A percentile compares a stretch with the other conserved stretches of the same genome.
phyloP scores from a whole-genome alignment of 1,140 invertebrate genomes.

The Paramacrobiotus metropolitanus region DNA sequence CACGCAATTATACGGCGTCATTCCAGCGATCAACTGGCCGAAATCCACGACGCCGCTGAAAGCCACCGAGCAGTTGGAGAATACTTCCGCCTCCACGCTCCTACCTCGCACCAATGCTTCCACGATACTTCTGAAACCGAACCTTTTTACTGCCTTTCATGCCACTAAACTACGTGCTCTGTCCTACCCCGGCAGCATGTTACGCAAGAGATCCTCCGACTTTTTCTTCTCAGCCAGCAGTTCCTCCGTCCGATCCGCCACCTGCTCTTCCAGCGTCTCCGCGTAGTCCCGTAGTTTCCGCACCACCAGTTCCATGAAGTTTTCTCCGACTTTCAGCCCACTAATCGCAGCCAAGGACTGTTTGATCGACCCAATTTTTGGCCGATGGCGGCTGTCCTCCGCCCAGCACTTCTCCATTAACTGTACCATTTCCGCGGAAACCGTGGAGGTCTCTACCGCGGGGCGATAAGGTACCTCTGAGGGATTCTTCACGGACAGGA shows the following conservation, averaged over 20 bases:
- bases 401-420: conserved; percentile 53
- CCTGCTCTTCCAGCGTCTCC: conserved; percentile 47
- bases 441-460: conserved; percentile 29
- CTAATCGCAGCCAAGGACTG: conserved; percentile 50
- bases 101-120: background rate
- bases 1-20: conserved; percentile 31
- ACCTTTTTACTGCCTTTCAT: too few species aligned
- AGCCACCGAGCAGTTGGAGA: conserved; percentile 66
- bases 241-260: background rate
- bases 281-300: conserved; percentile 75
- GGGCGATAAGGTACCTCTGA: conserved; percentile 18
- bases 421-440: conserved; percentile 47
- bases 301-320: conserved; percentile 77
- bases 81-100: conserved; percentile 48
- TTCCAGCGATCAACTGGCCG: conserved; percentile 49
- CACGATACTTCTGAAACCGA: background rate
- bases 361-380: conserved; percentile 58
- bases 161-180: too few species aligned
- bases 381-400: conserved; percentile 45
- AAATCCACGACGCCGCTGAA: conserved; percentile 83
- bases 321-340: conserved; percentile 72
- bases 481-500: background rate
- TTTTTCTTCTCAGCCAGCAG: conserved; percentile 26
- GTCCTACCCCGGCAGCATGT: background rate
- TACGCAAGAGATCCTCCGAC: background rate